These are phyloP conservation scores for Lamellibrachia columna DNA, from an alignment of 2,888 invertebrate genomes.

Conservation along the genomic window DNA sequence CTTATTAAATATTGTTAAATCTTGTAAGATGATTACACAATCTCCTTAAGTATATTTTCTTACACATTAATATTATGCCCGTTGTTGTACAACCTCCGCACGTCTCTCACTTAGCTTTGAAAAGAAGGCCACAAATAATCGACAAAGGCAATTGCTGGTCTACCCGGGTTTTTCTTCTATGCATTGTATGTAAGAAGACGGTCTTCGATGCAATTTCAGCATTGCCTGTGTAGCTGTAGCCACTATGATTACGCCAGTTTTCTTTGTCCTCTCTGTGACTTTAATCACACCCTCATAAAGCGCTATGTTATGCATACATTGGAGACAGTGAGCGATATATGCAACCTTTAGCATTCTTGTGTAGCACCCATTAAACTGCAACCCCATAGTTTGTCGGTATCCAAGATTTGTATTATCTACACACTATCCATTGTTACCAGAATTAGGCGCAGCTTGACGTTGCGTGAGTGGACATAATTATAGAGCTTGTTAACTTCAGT, in stretches of 20 bases:
- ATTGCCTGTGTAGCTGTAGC: not conserved
- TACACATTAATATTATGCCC: too few species aligned
- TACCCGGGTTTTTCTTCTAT: too few species aligned
- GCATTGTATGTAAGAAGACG: too few species aligned
- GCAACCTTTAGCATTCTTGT: not conserved
- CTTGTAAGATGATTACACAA: too few species aligned
- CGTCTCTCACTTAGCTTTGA: too few species aligned
- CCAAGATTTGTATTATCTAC: not conserved
- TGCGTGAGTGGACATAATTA: not conserved
- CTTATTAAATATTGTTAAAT: too few species aligned
- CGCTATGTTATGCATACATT: not conserved
- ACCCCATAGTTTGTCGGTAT: not conserved
- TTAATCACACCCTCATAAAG: not conserved
- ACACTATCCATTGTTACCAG: too few species aligned
- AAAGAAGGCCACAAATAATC: too few species aligned
- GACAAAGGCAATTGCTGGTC: too few species aligned
- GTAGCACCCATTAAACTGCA: not conserved
- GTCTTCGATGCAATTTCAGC: not conserved
- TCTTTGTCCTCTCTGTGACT: not conserved
- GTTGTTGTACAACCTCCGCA: too few species aligned
- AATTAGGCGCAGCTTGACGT: too few species aligned
- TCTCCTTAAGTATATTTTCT: too few species aligned
- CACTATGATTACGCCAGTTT: not conserved
- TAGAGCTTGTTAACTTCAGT: not conserved
- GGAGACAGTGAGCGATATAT: not conserved